Evolutionary conservation across 2,888 invertebrate species (phyloP).

Genomic region (Salpingus planirostris): DNA sequence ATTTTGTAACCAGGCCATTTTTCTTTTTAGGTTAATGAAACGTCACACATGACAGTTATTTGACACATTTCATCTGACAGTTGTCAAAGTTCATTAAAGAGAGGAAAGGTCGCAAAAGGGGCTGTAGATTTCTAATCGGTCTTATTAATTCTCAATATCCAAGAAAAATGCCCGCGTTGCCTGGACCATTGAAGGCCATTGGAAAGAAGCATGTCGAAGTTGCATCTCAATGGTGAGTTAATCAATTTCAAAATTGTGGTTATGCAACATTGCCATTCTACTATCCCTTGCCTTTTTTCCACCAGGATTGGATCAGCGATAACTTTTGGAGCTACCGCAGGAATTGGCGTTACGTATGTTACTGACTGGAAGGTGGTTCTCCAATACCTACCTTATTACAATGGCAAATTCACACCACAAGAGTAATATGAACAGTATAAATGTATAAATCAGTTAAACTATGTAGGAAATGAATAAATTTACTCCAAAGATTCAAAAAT

Average conservation of each 20-base stretch:
- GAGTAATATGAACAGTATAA: too few relatives aligned
- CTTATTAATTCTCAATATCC: not conserved
- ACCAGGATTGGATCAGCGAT: slow-evolving; percentile 50
- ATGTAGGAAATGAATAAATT: too few relatives aligned
- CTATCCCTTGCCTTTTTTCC: slow-evolving; percentile 6
- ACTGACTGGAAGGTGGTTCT: slow-evolving; percentile 73
- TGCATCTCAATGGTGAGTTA: slow-evolving; percentile 41
- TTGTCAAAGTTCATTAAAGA: not conserved
- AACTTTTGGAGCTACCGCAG: slow-evolving; percentile 58
- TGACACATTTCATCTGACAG: not conserved
- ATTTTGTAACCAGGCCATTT: slow-evolving; percentile 64
- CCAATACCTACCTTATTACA: slow-evolving; percentile 66
- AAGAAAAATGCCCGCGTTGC: slow-evolving; percentile 13
- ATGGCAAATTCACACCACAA: slow-evolving; percentile 51
- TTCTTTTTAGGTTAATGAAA: too few relatives aligned
- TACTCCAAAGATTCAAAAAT: too few relatives aligned
- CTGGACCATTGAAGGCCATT: slow-evolving; percentile 27
- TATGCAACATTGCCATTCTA: slow-evolving; percentile 7
- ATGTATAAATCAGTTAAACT: too few relatives aligned
- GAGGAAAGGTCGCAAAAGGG: not conserved
- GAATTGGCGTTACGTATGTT: slow-evolving; percentile 54
- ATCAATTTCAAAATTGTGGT: slow-evolving; percentile 31
- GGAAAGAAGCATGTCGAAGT: slow-evolving; percentile 56
- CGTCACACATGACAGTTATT: too few relatives aligned
- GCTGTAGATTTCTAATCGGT: not conserved